phyloP scores from a whole-genome alignment of 2,113 vertebrate genomes.

The Callocephalon fimbriatum region DNA sequence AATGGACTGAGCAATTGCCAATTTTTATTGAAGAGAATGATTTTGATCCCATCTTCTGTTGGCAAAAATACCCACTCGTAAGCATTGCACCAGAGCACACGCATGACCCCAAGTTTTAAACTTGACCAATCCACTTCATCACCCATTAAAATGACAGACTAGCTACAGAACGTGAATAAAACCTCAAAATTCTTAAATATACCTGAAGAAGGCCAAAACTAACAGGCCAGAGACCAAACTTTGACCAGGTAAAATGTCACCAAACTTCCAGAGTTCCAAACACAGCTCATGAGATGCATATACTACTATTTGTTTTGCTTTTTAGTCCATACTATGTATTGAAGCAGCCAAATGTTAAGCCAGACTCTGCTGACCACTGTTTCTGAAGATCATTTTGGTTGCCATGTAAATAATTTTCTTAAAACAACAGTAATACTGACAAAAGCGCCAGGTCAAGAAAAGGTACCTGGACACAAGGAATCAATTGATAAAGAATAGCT shows the following conservation, averaged over 20 bases:
- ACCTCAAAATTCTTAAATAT: background rate
- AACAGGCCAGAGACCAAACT: background rate
- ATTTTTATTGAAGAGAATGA: background rate
- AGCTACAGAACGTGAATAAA: background rate
- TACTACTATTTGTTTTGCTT: background rate
- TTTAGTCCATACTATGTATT: background rate
- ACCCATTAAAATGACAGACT: background rate
- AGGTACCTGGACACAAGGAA: background rate
- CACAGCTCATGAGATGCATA: background rate
- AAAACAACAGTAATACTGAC: background rate
- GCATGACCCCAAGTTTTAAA: background rate
- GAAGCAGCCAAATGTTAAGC: background rate
- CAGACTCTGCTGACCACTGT: background rate
- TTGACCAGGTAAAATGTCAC: background rate
- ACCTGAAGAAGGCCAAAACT: background rate
- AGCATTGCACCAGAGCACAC: background rate
- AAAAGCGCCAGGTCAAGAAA: background rate
- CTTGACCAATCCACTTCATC: background rate
- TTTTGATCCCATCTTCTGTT: background rate
- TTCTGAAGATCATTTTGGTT: background rate
- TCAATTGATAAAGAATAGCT: background rate
- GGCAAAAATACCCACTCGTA: background rate
- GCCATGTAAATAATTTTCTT: background rate
- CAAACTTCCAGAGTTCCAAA: background rate
- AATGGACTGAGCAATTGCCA: background rate